phyloP scores from a whole-genome alignment of 2,113 vertebrate genomes.

The Phyllostomus hastatus region DNA sequence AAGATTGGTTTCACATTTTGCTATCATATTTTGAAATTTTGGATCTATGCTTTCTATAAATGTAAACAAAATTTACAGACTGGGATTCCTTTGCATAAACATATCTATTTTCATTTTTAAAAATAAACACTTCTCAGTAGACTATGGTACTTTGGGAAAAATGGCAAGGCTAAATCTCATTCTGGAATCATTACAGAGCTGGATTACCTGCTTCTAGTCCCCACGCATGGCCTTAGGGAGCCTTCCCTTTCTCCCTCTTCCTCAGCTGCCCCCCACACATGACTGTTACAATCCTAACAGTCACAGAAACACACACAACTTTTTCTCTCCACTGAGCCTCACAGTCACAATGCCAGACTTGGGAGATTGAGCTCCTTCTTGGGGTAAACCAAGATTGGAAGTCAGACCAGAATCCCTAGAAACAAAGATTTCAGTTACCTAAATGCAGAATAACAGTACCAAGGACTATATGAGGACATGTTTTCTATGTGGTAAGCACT shows the following conservation, averaged over 20 bases:
- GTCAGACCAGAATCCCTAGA: neutral
- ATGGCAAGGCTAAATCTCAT: neutral
- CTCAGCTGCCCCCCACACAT: too few species aligned
- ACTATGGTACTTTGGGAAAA: neutral
- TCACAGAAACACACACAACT: neutral
- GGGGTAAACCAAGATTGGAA: neutral
- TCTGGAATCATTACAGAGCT: neutral
- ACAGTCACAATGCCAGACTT: neutral
- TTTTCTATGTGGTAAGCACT: neutral
- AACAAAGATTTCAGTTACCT: neutral
- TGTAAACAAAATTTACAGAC: neutral
- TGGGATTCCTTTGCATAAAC: neutral
- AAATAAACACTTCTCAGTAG: neutral
- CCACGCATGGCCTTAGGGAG: neutral
- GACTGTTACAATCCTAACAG: neutral
- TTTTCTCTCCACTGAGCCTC: neutral
- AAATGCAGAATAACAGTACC: neutral
- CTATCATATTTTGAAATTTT: neutral
- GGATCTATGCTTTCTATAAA: neutral
- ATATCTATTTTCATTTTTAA: neutral
- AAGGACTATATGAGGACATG: neutral
- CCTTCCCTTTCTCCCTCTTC: too few species aligned
- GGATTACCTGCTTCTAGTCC: neutral
- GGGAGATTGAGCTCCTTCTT: neutral
- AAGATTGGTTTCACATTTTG: neutral